These are phyloP conservation scores for Chaenogobius annularis DNA, from an alignment of 2,113 vertebrate species.

Conservation along the genomic window DNA sequence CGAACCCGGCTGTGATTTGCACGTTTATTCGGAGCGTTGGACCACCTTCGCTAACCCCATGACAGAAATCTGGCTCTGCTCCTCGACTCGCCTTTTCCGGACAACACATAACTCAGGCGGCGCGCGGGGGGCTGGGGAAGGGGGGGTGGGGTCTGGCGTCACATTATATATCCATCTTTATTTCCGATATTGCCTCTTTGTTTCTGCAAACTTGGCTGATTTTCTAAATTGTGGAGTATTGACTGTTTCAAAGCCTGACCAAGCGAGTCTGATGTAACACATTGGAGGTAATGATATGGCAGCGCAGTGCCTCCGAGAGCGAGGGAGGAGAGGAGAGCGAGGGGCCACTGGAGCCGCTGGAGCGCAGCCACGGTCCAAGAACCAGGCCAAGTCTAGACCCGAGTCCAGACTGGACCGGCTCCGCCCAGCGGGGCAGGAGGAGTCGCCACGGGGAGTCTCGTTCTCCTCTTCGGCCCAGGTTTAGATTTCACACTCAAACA, in stretches of 20 bases:
- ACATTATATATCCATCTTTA: slow-evolving; percentile 79
- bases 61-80: slow-evolving; percentile 50
- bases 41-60: slow-evolving; percentile 66
- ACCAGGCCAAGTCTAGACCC: slow-evolving; percentile 53
- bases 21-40: slow-evolving; percentile 71
- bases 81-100: slow-evolving; percentile 47
- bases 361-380: slow-evolving; percentile 66
- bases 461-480: slow-evolving; percentile 56
- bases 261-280: slow-evolving; percentile 74
- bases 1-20: slow-evolving; percentile 66
- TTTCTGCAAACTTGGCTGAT: slow-evolving; percentile 82
- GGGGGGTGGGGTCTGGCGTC: slow-evolving; percentile 60
- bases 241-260: slow-evolving; percentile 75
- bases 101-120: slow-evolving; percentile 70
- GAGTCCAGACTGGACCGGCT: slow-evolving; percentile 66
- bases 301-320: slow-evolving; percentile 30
- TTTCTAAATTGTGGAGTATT: slow-evolving; percentile 81
- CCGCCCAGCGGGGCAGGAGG: slow-evolving; percentile 51
- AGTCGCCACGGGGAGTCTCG: slow-evolving; percentile 44
- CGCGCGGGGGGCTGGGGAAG: slow-evolving; percentile 49
- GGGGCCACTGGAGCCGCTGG: slow-evolving; percentile 71
- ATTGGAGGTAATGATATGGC: slow-evolving; percentile 74
- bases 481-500: slow-evolving; percentile 15
- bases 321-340: slow-evolving; percentile 51
- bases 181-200: slow-evolving; percentile 78